Percentiles rank a stretch among this genome's conserved stretches.
These are phyloP conservation scores for Parnassius smintheus DNA, from an alignment of 2,888 invertebrate genomes.

Conservation along the genomic window DNA sequence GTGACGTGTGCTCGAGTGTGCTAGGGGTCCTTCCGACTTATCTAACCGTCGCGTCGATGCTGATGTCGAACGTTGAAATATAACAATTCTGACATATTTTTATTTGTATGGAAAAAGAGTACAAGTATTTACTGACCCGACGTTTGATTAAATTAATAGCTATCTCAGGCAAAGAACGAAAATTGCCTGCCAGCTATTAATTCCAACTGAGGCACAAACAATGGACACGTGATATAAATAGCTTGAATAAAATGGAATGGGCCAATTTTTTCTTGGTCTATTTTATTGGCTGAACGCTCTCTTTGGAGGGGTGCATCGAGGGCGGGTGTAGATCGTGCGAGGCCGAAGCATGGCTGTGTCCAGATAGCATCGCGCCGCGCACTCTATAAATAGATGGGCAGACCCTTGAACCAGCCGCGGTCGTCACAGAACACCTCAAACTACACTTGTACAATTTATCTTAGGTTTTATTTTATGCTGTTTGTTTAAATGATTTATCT, in stretches of 20 bases:
- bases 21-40: constrained; percentile 40
- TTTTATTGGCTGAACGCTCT: constrained; percentile 70
- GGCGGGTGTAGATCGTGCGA: constrained; percentile 69
- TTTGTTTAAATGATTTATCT: constrained; percentile 27
- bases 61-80: constrained; percentile 40
- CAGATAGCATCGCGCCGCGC: constrained; percentile 70
- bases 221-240: constrained; percentile 76
- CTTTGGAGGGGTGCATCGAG: constrained; percentile 66
- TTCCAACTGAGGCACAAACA: constrained; percentile 66
- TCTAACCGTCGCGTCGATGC: constrained; percentile 46
- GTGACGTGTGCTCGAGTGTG: constrained; percentile 49
- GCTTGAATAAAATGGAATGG: constrained; percentile 71
- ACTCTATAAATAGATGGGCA: constrained; percentile 74
- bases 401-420: constrained; percentile 77
- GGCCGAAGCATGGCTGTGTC: constrained; percentile 55
- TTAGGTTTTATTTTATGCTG: constrained; percentile 25
- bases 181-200: constrained; percentile 65
- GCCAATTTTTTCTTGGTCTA: constrained; percentile 67
- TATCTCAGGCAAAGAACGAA: constrained; percentile 50
- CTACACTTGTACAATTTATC: constrained; percentile 43
- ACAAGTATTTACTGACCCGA: constrained; percentile 40
- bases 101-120: constrained; percentile 44
- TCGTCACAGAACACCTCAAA: constrained; percentile 58
- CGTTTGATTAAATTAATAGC: constrained; percentile 60
- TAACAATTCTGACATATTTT: constrained; percentile 38